These are phyloP conservation scores for Epinephelus lanceolatus DNA, from an alignment of 2,113 vertebrate genomes.

Conservation along the genomic window DNA sequence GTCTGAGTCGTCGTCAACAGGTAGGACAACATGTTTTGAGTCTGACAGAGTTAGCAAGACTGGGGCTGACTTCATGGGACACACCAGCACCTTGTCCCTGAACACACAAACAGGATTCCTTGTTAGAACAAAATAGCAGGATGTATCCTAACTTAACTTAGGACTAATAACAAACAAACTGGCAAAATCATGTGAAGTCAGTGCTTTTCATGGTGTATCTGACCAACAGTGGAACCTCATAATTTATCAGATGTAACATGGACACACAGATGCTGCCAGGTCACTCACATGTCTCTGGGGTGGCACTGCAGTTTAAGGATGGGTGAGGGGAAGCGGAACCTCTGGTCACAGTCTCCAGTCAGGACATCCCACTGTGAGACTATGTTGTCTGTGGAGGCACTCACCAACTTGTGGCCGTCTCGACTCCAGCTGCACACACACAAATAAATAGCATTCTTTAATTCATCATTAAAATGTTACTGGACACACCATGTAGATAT, in stretches of 20 bases:
- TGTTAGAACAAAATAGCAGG: neutral
- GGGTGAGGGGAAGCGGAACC: constrained; percentile 96
- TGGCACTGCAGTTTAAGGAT: constrained; percentile 98
- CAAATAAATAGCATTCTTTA: neutral
- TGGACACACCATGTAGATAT: no score
- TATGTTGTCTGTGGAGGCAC: constrained; percentile 98
- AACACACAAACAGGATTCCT: constrained; percentile 8
- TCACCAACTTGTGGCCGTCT: constrained; percentile 98
- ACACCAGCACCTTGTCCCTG: constrained; percentile 97
- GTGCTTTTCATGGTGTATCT: neutral
- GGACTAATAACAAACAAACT: neutral
- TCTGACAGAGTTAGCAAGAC: constrained; percentile 96
- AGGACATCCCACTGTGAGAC: constrained; percentile 99
- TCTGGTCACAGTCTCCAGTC: constrained; percentile 96
- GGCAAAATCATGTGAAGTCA: neutral
- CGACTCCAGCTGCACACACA: constrained; percentile 92
- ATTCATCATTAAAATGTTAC: neutral
- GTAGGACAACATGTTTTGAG: constrained; percentile 96
- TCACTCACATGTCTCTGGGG: constrained; percentile 95
- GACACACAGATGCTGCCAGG: neutral
- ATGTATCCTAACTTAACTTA: neutral
- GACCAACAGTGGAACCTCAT: neutral
- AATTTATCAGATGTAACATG: neutral
- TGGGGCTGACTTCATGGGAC: constrained; percentile 98
- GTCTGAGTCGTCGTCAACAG: constrained; percentile 98